phyloP scores from a whole-genome alignment of 2,888 invertebrate species.

The Oeneis ivallda region DNA sequence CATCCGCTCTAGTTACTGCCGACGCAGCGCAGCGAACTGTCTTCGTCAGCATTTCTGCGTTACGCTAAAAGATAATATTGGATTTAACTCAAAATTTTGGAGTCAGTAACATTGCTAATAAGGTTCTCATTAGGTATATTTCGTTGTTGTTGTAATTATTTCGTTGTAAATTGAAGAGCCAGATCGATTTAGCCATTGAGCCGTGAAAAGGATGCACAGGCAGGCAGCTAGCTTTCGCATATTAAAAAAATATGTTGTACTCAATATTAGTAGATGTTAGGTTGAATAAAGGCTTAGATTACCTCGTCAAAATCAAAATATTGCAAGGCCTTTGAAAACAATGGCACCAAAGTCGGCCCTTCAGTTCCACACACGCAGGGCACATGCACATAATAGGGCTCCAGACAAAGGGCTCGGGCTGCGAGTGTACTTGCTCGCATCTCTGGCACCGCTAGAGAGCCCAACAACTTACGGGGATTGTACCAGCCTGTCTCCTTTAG shows the following conservation, averaged over 20 bases:
- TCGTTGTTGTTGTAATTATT: no score
- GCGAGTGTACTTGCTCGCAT: conserved; percentile 74
- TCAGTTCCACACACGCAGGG: conserved; percentile 74
- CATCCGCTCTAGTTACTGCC: conserved; percentile 55
- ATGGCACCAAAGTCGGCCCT: conserved; percentile 65
- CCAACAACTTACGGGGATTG: conserved; percentile 64
- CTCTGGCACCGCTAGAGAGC: conserved; percentile 71
- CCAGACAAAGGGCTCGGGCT: conserved; percentile 65
- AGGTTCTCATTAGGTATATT: no score
- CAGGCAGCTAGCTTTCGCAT: no score
- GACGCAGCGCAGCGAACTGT: conserved; percentile 58
- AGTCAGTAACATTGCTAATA: no score
- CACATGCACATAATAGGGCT: conserved; percentile 67
- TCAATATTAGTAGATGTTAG: no score
- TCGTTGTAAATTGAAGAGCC: no score
- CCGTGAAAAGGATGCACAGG: no score
- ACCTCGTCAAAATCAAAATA: conserved; percentile 71
- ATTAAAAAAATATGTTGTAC: no score
- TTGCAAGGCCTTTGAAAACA: conserved; percentile 72
- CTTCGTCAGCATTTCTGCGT: conserved; percentile 64
- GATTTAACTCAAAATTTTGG: background rate
- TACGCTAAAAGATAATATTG: conserved; percentile 52
- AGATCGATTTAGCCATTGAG: no score
- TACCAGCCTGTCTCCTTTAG: conserved; percentile 73
- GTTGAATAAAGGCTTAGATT: conserved; percentile 32